These are phyloP conservation scores for Chirona hameri DNA, from an alignment of 2,888 invertebrate genomes.

Conservation along the genomic window DNA sequence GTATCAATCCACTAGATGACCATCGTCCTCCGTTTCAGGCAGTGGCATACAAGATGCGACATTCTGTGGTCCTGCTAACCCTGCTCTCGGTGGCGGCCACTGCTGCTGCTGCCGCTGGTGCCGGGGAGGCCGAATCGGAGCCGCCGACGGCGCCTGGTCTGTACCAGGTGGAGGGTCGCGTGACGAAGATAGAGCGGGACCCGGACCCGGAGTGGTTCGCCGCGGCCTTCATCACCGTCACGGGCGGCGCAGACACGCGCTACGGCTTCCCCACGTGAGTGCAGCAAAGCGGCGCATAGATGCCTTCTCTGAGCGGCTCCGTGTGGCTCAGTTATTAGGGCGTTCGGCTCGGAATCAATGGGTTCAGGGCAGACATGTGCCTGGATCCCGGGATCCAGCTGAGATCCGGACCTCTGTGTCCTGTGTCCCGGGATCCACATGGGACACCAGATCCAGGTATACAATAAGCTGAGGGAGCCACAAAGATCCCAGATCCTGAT, in stretches of 20 bases:
- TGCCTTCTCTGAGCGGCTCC: background rate
- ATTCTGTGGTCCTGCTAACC: too few relatives aligned
- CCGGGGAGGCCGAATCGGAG: background rate
- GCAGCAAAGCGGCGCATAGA: background rate
- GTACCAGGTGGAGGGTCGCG: background rate
- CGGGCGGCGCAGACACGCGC: background rate
- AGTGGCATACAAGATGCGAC: too few relatives aligned
- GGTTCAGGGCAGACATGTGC: background rate
- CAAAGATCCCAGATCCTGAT: too few relatives aligned
- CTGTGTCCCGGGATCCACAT: too few relatives aligned
- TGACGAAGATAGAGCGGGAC: background rate
- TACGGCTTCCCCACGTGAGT: background rate
- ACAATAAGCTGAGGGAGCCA: too few relatives aligned
- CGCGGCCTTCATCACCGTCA: background rate
- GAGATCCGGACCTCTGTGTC: too few relatives aligned
- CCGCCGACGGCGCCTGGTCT: background rate
- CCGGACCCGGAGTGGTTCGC: background rate
- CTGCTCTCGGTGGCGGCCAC: too few relatives aligned
- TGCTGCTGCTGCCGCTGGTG: too few relatives aligned
- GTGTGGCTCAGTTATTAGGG: background rate
- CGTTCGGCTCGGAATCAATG: background rate
- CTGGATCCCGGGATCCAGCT: too few relatives aligned
- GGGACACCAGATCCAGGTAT: too few relatives aligned
- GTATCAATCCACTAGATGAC: too few relatives aligned
- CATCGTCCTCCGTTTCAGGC: too few relatives aligned